phyloP scores from a whole-genome alignment of 2,888 invertebrate genomes.

The Cerceris ruficornis region DNA sequence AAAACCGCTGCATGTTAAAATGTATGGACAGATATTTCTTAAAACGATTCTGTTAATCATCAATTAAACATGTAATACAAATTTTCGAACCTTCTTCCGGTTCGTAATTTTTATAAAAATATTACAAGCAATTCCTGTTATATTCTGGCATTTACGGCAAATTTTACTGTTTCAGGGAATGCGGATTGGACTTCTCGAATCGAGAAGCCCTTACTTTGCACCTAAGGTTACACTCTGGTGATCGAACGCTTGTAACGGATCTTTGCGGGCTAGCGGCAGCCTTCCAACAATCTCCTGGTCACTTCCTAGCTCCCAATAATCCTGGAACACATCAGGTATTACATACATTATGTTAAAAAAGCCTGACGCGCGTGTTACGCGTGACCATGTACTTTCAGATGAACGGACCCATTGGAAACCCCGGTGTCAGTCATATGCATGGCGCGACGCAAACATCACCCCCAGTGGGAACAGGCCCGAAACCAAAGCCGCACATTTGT shows the following conservation, averaged over 20 bases:
- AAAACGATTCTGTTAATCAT: background rate
- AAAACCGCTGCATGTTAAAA: background rate
- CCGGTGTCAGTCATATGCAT: constrained; percentile 80
- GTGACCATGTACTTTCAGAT: constrained; percentile 69
- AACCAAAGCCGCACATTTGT: constrained; percentile 91
- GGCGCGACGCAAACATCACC: constrained; percentile 81
- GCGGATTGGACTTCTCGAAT: constrained; percentile 86
- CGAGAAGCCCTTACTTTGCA: constrained; percentile 91
- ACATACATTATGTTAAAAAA: background rate
- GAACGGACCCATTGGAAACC: constrained; percentile 79
- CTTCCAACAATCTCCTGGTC: constrained; percentile 86
- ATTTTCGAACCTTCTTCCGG: background rate
- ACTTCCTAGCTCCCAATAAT: constrained; percentile 82
- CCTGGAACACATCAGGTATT: constrained; percentile 79
- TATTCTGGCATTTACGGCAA: background rate
- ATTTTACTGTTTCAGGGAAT: constrained; percentile 82
- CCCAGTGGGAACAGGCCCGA: constrained; percentile 79
- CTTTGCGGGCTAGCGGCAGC: constrained; percentile 91
- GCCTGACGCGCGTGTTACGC: constrained; percentile 13
- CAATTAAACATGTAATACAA: background rate
- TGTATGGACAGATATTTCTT: background rate
- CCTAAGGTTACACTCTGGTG: constrained; percentile 91
- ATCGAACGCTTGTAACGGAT: constrained; percentile 91
- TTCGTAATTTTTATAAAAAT: too few relatives aligned
- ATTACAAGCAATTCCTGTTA: too few relatives aligned